phyloP scores from a whole-genome alignment of 2,113 vertebrate species.

The Danionella cerebrum region DNA sequence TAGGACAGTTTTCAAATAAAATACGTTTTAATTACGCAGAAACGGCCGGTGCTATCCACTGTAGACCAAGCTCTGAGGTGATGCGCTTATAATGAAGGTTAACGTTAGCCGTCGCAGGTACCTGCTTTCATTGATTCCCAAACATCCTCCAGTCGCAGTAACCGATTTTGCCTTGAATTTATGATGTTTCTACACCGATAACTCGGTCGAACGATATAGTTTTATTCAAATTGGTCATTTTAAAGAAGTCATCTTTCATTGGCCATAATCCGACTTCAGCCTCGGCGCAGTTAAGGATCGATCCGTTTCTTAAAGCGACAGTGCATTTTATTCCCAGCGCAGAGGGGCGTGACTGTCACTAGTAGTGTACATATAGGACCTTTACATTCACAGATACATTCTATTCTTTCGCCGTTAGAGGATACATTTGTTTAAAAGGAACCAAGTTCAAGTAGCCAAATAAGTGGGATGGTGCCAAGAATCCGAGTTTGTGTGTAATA shows the following conservation, averaged over 20 bases:
- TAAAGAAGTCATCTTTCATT: neutral
- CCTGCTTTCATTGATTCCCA: neutral
- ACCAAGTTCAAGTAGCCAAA: no score
- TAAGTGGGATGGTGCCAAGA: no score
- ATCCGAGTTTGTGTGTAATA: no score
- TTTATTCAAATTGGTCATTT: neutral
- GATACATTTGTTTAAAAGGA: no score
- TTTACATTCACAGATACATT: neutral
- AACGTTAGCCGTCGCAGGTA: neutral
- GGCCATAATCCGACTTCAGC: neutral
- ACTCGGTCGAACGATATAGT: neutral
- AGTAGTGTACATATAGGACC: neutral
- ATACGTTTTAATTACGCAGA: neutral
- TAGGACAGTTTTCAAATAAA: neutral
- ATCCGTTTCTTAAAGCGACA: conserved; percentile 9
- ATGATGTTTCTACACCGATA: neutral
- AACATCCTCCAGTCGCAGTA: neutral
- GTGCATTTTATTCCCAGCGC: neutral
- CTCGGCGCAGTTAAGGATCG: neutral
- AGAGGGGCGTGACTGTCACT: neutral
- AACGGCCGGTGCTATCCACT: neutral
- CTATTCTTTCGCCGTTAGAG: no score
- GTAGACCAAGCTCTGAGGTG: neutral
- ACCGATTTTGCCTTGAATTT: neutral
- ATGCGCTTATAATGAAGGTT: neutral